Evolutionary conservation across 2,888 invertebrate genomes (phyloP), one percentile per base, ranked within the genome.

Genomic region (Platycheirus rosarum): DNA sequence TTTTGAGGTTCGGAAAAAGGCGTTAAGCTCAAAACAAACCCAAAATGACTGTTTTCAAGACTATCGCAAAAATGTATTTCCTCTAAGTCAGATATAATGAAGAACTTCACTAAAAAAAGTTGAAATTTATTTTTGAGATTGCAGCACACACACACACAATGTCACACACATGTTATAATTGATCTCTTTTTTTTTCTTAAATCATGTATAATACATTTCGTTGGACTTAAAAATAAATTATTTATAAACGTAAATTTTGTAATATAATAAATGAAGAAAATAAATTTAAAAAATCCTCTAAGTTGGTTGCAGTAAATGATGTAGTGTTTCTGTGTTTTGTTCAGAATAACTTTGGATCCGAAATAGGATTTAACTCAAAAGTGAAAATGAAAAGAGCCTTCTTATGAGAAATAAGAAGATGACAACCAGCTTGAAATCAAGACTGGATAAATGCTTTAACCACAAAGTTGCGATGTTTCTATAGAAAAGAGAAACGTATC

Each of bases 1-100:
- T 97, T 92, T 93, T 97, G 86, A 94, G 97, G 87, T 97, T 97
- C 90, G 97, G 97, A 69, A 94, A 95, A 89, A 93, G 95, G 89
- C 95, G 95, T 92, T 94, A 94, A 89, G 79, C 57, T 51, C 9
- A 18, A 3, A 29, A 20, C 57, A 32, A 26, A 4, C n/a, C 42
- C n/a, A n/a, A 16, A 44, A 32, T 32, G 46, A 60, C 55, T 7
- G 20, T 60, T 55, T 60, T 44, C 77, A 68, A 49, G 53, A 66
- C 23, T 49, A 73, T 76, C 75, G 63, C 69, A 57, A 71, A 82
- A 80, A 78, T 78, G 75, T 78, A 84, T 84, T 85, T 84, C 79
- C 85, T 84, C 84, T 76, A 66, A 73, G 55, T 71, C 48, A 63
- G 48, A 62, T 49, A 55, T 32, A 63, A 74, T 68, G 35, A 20